Percentiles rank a stretch among this genome's conserved stretches.
These are phyloP conservation scores for Labeo calbasu DNA, from an alignment of 2,797 vertebrate genomes.

Conservation along the genomic window DNA sequence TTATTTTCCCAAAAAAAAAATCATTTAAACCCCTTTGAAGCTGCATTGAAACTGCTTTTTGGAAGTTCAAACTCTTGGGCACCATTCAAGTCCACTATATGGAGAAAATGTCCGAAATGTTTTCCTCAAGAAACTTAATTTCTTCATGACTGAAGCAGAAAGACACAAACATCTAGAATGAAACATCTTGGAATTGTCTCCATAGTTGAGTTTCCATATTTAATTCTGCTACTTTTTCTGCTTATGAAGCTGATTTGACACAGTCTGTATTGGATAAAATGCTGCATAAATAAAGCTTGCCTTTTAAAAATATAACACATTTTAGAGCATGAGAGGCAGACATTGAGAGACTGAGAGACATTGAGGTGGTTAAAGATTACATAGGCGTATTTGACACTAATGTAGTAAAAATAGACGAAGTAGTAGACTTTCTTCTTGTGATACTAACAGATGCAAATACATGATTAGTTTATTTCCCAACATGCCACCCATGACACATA, in stretches of 20 bases:
- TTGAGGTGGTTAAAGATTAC: not conserved
- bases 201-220: not conserved
- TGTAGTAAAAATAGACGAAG: not conserved
- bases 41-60: too few species aligned
- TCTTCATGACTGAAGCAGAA: too few species aligned
- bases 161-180: too few species aligned
- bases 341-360: not conserved
- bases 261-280: not conserved
- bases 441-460: slow-evolving; percentile 36
- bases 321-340: not conserved
- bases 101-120: too few species aligned
- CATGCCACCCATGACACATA: slow-evolving; percentile 33
- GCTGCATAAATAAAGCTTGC: not conserved
- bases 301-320: not conserved
- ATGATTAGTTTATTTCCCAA: slow-evolving; percentile 43
- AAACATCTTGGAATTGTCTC: too few species aligned
- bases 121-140: too few species aligned
- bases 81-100: too few species aligned
- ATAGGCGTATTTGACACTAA: not conserved
- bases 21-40: too few species aligned
- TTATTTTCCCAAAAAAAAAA: too few species aligned
- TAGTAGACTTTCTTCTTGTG: slow-evolving; percentile 1
- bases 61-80: too few species aligned
- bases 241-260: not conserved
- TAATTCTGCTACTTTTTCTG: not conserved